A percentile compares a stretch with the other conserved stretches of the same genome.
Evolutionary conservation across 2,888 invertebrate species (phyloP).

Genomic region (Microctonus aethiopoides): DNA sequence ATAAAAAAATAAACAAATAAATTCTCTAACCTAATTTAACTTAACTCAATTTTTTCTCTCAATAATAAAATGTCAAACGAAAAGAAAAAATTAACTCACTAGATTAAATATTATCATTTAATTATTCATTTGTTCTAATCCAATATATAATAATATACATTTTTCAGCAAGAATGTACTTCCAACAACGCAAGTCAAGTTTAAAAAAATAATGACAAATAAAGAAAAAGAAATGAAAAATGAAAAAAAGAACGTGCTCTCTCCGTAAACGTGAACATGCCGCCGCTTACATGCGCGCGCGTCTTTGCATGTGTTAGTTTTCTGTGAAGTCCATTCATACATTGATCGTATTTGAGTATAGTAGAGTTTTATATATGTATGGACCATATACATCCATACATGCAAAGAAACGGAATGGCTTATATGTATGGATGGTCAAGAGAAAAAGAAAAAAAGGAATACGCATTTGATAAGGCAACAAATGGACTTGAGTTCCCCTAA

Average conservation of each 20-base stretch:
- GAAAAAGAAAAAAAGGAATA: too few species aligned
- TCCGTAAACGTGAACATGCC: constrained; percentile 31
- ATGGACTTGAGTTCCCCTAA: constrained; percentile 3
- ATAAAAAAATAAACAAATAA: neutral
- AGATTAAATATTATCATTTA: too few species aligned
- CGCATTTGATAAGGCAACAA: constrained; percentile 21
- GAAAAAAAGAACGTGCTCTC: constrained; percentile 20
- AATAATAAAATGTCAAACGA: neutral
- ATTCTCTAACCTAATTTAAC: too few species aligned
- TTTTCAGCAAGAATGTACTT: too few species aligned
- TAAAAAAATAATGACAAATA: neutral
- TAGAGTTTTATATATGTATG: constrained; percentile 26
- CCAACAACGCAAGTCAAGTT: too few species aligned
- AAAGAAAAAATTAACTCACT: too few species aligned
- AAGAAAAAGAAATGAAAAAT: constrained; percentile 13
- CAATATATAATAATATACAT: too few species aligned
- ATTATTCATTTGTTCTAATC: too few species aligned
- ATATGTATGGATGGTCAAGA: neutral
- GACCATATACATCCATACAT: too few species aligned
- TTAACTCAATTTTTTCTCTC: neutral
- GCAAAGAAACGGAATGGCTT: neutral
- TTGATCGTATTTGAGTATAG: constrained; percentile 57
- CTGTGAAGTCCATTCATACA: constrained; percentile 61
- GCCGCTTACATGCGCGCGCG: constrained; percentile 37
- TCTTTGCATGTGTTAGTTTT: constrained; percentile 42